Conservation (phyloP, 23 tunicate genomes). For the Halocynthia aurantium region DNA sequence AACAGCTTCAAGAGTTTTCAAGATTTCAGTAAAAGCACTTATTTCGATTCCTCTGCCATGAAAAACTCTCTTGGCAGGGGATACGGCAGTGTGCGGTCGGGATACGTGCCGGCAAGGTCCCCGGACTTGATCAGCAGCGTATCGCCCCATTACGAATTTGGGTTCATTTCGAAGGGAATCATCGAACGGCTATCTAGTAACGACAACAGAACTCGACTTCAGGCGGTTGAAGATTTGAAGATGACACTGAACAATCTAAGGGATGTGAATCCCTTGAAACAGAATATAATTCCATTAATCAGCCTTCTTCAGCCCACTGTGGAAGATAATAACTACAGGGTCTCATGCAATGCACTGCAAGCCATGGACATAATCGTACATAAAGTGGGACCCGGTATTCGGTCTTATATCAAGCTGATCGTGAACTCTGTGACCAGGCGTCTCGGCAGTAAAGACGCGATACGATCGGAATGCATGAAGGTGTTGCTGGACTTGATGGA, state of each 20-base stretch:
- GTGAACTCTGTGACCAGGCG: slow-evolving; percentile 27
- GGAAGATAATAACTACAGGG: slow-evolving; percentile 53
- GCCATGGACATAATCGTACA: slow-evolving; percentile 24
- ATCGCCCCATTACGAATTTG: slow-evolving; percentile 26
- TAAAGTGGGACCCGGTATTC: slow-evolving; percentile 33
- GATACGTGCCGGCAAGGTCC: slow-evolving; percentile 13
- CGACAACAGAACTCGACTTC: slow-evolving; percentile 32
- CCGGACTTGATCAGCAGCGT: background rate
- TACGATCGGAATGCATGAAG: slow-evolving; percentile 51
- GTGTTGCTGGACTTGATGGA: slow-evolving; percentile 42
- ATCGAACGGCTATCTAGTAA: slow-evolving; percentile 31
- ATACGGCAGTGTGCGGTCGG: slow-evolving; percentile 7
- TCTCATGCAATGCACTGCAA: slow-evolving; percentile 46
- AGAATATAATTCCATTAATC: slow-evolving; percentile 42
- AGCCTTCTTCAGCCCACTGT: slow-evolving; percentile 63
- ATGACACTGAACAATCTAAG: slow-evolving; percentile 8
- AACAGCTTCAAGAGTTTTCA: slow-evolving; percentile 4
- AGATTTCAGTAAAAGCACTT: slow-evolving; percentile 45
- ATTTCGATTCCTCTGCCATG: slow-evolving; percentile 41
- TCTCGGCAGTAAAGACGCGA: slow-evolving; percentile 54
- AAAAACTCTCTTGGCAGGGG: slow-evolving; percentile 25
- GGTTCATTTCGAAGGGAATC: slow-evolving; percentile 40
- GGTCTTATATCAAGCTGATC: slow-evolving; percentile 28
- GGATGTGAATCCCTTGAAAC: slow-evolving; percentile 14
- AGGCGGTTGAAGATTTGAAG: slow-evolving; percentile 52